Evolutionary conservation across 2,888 invertebrate species (phyloP).

Genomic region (Scaptomyza cyrtandrae): DNA sequence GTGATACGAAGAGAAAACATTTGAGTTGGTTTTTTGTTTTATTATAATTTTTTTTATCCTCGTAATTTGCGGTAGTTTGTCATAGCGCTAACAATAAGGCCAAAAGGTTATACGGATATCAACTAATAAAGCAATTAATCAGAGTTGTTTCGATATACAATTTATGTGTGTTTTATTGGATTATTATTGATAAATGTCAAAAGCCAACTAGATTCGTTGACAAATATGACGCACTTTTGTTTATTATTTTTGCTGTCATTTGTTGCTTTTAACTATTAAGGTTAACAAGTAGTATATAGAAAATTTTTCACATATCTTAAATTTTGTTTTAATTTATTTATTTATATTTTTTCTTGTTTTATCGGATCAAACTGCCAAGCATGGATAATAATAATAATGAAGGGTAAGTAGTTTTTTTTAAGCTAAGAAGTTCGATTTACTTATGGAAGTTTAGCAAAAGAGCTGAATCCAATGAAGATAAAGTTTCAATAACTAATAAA

Average conservation of each 20-base stretch:
- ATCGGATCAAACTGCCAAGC: not conserved
- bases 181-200: not conserved
- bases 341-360: not conserved
- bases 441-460: not conserved
- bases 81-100: constrained; percentile 27
- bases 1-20: constrained; percentile 28
- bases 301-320: no score
- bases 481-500: not conserved
- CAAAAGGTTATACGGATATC: constrained; percentile 22
- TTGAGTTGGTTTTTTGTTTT: not conserved
- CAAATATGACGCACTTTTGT: not conserved
- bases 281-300: not conserved
- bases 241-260: not conserved
- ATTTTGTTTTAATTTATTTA: not conserved
- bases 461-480: not conserved
- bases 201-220: no score
- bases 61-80: constrained; percentile 55
- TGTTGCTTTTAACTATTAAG: constrained; percentile 17
- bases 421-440: not conserved
- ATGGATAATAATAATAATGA: constrained; percentile 11
- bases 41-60: not conserved
- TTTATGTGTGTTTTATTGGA: not conserved
- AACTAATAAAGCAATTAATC: constrained; percentile 25
- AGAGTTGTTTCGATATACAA: not conserved
- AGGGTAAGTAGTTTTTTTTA: constrained; percentile 2